Conservation (phyloP, 2,888 invertebrate genomes). For the Gnatocerus cornutus region DNA sequence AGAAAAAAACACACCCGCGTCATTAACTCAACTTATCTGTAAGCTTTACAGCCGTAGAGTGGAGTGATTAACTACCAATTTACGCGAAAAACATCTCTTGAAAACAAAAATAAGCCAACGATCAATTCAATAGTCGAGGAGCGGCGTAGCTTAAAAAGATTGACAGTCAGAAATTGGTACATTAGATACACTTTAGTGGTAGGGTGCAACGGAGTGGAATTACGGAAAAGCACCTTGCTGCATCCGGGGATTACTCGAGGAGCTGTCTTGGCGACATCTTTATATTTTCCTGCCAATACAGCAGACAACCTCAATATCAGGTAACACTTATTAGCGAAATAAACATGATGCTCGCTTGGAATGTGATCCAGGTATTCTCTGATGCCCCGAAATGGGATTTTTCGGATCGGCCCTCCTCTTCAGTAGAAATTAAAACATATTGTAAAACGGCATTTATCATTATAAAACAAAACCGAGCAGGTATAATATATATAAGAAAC, state of each 20-base stretch:
- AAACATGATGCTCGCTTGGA: too few species aligned
- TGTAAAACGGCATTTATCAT: slow-evolving; percentile 58
- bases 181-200: slow-evolving; percentile 46
- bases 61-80: slow-evolving; percentile 16
- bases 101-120: slow-evolving; percentile 24
- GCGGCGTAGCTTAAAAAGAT: slow-evolving; percentile 32
- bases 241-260: slow-evolving; percentile 44
- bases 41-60: too few species aligned
- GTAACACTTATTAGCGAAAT: slow-evolving; percentile 1
- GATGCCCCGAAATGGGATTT: neutral
- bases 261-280: slow-evolving; percentile 38
- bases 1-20: too few species aligned
- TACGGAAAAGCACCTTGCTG: slow-evolving; percentile 45
- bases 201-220: slow-evolving; percentile 47
- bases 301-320: slow-evolving; percentile 3
- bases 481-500: slow-evolving; percentile 56
- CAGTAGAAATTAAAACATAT: slow-evolving; percentile 57
- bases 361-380: slow-evolving; percentile 11
- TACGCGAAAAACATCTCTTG: slow-evolving; percentile 12
- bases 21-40: too few species aligned
- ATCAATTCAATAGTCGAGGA: slow-evolving; percentile 21
- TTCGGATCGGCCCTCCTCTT: slow-evolving; percentile 4
- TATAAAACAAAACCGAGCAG: slow-evolving; percentile 59
- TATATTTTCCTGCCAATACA: slow-evolving; percentile 34
- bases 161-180: slow-evolving; percentile 48